Conservation (phyloP, 2,113 vertebrate genomes). For the Microcebus jonahi region DNA sequence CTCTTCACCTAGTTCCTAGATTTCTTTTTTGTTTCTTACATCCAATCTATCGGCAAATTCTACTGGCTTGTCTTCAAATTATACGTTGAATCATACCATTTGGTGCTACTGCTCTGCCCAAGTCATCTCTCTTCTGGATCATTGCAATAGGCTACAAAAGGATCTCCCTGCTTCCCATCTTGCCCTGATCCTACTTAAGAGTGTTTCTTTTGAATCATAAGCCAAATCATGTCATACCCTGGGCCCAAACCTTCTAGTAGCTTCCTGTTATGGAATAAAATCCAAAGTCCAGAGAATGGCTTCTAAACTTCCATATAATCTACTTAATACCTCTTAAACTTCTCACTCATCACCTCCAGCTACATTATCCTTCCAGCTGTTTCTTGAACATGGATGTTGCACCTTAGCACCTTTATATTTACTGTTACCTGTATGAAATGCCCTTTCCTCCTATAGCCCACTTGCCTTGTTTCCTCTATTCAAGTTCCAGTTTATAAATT, state of each 20-base stretch:
- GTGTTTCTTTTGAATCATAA: not conserved
- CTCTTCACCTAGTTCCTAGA: not conserved
- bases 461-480: not conserved
- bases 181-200: not conserved
- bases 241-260: not conserved
- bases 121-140: not conserved
- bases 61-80: not conserved
- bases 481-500: not conserved
- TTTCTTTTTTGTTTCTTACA: not conserved
- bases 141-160: not conserved
- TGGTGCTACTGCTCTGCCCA: not conserved
- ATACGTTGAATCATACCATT: not conserved
- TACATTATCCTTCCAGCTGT: not conserved
- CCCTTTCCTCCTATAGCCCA: accelerated
- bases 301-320: not conserved
- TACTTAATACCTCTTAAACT: not conserved
- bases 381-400: not conserved
- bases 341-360: not conserved
- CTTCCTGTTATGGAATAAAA: not conserved
- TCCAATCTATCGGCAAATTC: not conserved
- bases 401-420: too few species aligned
- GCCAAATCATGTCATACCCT: not conserved
- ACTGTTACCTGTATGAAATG: not conserved
- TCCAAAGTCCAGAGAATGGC: not conserved
- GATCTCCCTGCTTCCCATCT: not conserved